These are phyloP conservation scores for Podabrus alpinus DNA, from an alignment of 2,888 invertebrate species.

Conservation along the genomic window DNA sequence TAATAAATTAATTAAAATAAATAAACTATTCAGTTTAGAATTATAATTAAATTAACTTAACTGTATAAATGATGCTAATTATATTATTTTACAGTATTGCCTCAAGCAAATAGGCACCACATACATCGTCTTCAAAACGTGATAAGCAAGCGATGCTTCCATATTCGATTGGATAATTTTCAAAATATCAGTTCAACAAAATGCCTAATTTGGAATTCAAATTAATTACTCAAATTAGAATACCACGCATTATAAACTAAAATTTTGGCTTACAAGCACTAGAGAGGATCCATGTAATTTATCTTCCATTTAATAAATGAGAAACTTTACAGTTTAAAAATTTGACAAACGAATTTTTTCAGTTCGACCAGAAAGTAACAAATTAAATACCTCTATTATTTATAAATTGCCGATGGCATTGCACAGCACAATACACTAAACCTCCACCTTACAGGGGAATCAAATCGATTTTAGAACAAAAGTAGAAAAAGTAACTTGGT, in stretches of 20 bases:
- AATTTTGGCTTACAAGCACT: neutral
- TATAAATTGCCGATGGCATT: neutral
- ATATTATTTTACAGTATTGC: neutral
- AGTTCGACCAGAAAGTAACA: neutral
- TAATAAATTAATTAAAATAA: neutral
- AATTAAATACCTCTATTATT: neutral
- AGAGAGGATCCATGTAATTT: neutral
- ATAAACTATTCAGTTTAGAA: neutral
- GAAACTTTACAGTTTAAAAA: neutral
- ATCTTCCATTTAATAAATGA: neutral
- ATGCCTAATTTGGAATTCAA: too few species aligned
- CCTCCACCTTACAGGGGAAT: neutral
- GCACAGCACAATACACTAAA: neutral
- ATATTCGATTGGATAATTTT: neutral
- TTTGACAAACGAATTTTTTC: neutral
- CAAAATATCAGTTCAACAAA: neutral
- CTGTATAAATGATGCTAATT: slow-evolving; percentile 1
- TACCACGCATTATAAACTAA: neutral
- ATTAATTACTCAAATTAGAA: neutral
- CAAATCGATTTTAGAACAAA: neutral
- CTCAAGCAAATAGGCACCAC: neutral
- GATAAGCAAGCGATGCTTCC: too few species aligned
- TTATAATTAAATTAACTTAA: neutral
- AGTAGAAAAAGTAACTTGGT: neutral
- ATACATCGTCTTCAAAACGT: neutral